Conservation (phyloP, 2,113 vertebrate species). For the Gavialis gangeticus region DNA sequence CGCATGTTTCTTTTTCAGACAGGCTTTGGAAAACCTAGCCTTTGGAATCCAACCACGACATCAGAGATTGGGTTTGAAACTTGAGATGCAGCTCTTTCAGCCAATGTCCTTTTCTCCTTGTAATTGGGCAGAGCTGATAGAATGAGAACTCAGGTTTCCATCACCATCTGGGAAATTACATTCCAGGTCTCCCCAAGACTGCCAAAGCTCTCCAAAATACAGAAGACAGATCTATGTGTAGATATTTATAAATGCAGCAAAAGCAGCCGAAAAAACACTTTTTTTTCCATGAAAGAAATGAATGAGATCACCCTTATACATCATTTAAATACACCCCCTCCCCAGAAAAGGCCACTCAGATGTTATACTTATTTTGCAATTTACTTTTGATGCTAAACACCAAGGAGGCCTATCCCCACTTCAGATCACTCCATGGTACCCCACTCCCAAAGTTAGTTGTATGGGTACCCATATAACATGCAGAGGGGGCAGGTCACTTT, state of each 20-base stretch:
- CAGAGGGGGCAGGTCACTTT: no score
- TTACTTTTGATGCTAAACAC: not conserved
- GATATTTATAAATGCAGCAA: not conserved
- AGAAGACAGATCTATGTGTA: not conserved
- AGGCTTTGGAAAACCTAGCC: not conserved
- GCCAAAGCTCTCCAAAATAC: not conserved
- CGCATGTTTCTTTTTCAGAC: not conserved
- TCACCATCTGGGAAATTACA: not conserved
- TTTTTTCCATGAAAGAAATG: not conserved
- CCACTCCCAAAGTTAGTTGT: not conserved
- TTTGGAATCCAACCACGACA: not conserved
- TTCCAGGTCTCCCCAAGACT: not conserved
- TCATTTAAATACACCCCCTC: not conserved
- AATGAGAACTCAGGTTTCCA: not conserved
- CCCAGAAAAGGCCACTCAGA: not conserved
- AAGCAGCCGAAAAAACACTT: not conserved
- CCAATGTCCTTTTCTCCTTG: not conserved
- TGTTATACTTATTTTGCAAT: not conserved
- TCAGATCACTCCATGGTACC: fast-evolving
- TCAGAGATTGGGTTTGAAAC: not conserved
- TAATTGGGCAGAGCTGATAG: not conserved
- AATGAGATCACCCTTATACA: not conserved
- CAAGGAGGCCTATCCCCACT: not conserved
- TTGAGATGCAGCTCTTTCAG: not conserved
- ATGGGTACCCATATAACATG: not conserved